Percentiles rank a stretch among this genome's conserved stretches.
Evolutionary conservation across 2,113 vertebrate genomes (phyloP).

Genomic region (Campylorhamphus procurvoides): DNA sequence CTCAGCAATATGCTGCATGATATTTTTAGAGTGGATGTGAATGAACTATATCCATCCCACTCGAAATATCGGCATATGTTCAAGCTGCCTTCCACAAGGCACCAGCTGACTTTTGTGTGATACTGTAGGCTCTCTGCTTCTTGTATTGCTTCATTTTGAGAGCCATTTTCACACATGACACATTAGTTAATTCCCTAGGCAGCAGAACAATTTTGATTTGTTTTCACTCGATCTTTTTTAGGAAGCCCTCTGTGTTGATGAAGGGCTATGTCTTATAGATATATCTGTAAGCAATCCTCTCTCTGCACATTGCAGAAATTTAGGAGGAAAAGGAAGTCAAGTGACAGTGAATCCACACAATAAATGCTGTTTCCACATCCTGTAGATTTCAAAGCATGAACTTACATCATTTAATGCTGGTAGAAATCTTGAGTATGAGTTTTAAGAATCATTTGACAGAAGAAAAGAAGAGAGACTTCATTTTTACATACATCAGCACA

Average conservation of each 20-base stretch:
- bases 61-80: slow-evolving; percentile 13
- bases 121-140: neutral
- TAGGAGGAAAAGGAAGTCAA: neutral
- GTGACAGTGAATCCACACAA: neutral
- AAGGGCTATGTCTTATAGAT: neutral
- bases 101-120: neutral
- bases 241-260: neutral
- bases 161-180: neutral
- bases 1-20: slow-evolving; percentile 18
- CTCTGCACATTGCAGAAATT: neutral
- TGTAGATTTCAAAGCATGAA: neutral
- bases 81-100: neutral
- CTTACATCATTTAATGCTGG: neutral
- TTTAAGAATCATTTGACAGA: neutral
- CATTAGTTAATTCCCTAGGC: neutral
- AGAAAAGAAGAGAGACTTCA: neutral
- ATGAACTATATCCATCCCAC: slow-evolving; percentile 16
- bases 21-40: slow-evolving; percentile 46
- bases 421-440: neutral
- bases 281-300: neutral
- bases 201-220: neutral
- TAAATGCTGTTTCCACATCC: neutral
- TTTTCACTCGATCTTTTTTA: neutral
- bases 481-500: neutral
- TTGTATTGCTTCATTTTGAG: neutral